These are phyloP conservation scores for Mola mola DNA, from an alignment of 2,113 vertebrate species.

Conservation along the genomic window DNA sequence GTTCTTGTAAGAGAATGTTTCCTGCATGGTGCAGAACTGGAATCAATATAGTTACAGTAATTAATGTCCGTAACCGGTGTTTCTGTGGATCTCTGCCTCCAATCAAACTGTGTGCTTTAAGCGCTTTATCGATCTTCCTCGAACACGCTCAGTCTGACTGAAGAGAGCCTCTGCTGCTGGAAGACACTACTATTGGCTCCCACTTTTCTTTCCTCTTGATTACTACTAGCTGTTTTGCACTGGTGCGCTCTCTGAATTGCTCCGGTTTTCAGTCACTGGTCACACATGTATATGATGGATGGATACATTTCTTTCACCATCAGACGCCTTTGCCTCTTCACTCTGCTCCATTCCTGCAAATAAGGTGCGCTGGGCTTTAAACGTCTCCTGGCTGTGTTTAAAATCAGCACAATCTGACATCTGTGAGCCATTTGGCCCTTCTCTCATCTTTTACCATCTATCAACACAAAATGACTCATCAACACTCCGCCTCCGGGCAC, in stretches of 20 bases:
- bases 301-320: slow-evolving; percentile 22
- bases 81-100: slow-evolving; percentile 19
- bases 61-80: no score
- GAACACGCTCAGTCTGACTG: slow-evolving; percentile 29
- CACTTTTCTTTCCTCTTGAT: slow-evolving; percentile 16
- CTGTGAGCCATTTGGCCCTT: slow-evolving; percentile 50
- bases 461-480: slow-evolving; percentile 59
- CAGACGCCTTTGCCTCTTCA: slow-evolving; percentile 26
- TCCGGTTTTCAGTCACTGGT: slow-evolving; percentile 8
- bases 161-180: slow-evolving; percentile 48
- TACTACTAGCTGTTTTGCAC: slow-evolving; percentile 26
- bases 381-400: slow-evolving; percentile 48
- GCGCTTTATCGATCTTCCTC: slow-evolving; percentile 15
- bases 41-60: neutral
- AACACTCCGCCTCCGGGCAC: slow-evolving; percentile 25
- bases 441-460: slow-evolving; percentile 41
- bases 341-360: slow-evolving; percentile 26
- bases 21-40: neutral
- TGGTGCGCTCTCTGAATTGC: slow-evolving; percentile 25
- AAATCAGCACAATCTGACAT: slow-evolving; percentile 38
- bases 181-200: slow-evolving; percentile 27
- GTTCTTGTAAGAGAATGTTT: no score
- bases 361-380: slow-evolving; percentile 37
- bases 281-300: neutral
- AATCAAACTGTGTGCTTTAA: slow-evolving; percentile 9